Conservation (phyloP, 1,140 invertebrate genomes). For the Drosophila gunungcola region DNA sequence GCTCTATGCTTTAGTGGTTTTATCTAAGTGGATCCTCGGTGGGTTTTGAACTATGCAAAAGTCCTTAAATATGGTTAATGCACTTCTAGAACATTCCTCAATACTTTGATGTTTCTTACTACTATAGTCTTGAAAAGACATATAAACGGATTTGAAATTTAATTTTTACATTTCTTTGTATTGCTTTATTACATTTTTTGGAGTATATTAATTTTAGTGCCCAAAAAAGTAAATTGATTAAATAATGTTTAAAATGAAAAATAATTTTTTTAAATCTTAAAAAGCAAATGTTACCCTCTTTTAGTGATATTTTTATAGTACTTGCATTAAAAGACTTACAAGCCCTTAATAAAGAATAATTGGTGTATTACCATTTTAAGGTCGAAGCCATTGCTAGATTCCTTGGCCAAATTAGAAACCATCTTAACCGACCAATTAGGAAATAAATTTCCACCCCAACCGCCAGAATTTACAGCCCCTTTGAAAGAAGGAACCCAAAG, state of each 20-base stretch:
- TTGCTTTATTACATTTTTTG: background rate
- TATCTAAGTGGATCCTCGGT: slow-evolving; percentile 6
- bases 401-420: slow-evolving; percentile 6
- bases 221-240: no score
- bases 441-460: slow-evolving; percentile 30
- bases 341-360: slow-evolving; percentile 3
- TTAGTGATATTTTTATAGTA: background rate
- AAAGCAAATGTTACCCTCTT: background rate
- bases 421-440: slow-evolving; percentile 29
- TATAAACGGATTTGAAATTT: no score
- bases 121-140: no score
- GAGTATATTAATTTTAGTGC: no score
- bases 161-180: background rate
- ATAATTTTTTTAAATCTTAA: background rate
- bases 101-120: background rate
- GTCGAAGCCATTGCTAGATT: slow-evolving; percentile 3
- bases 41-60: slow-evolving; percentile 1
- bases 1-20: slow-evolving; percentile 12
- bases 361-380: background rate
- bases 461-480: slow-evolving; percentile 8
- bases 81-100: background rate
- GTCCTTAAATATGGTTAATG: slow-evolving; percentile 19
- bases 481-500: background rate
- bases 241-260: no score
- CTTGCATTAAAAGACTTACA: background rate